Conservation (phyloP, 2,888 invertebrate species). For the Cabera pusaria region DNA sequence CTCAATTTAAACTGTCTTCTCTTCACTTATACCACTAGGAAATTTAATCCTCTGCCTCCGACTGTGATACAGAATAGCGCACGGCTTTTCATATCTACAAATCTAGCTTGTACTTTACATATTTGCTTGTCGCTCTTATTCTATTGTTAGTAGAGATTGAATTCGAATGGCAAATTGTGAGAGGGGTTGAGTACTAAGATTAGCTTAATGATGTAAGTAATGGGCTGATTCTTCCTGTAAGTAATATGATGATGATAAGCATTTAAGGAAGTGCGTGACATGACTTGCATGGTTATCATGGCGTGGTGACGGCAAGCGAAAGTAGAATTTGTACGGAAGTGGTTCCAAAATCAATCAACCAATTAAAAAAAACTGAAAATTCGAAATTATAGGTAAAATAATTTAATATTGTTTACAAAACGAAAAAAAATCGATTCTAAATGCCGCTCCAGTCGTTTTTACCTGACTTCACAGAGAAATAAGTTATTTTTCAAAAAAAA, state of each 20-base stretch:
- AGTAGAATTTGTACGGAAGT: too few species aligned
- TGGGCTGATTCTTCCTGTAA: slow-evolving; percentile 22
- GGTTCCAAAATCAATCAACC: too few species aligned
- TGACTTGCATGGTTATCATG: too few species aligned
- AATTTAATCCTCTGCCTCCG: slow-evolving; percentile 54
- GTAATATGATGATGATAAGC: slow-evolving; percentile 13
- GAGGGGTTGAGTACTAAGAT: slow-evolving; percentile 15
- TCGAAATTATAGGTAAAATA: too few species aligned
- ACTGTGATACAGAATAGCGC: slow-evolving; percentile 51
- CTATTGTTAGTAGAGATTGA: slow-evolving; percentile 28
- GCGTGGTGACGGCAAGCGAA: too few species aligned
- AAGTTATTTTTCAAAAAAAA: too few species aligned
- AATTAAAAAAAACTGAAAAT: too few species aligned
- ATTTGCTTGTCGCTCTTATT: slow-evolving; percentile 33
- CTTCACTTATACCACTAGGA: slow-evolving; percentile 40
- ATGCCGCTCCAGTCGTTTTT: too few species aligned
- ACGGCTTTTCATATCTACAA: slow-evolving; percentile 55
- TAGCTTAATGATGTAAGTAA: slow-evolving; percentile 28
- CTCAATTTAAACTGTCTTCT: slow-evolving; percentile 13
- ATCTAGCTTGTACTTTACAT: slow-evolving; percentile 28
- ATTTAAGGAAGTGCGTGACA: too few species aligned
- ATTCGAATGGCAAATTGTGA: slow-evolving; percentile 28
- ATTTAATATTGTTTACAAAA: too few species aligned
- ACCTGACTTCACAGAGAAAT: too few species aligned
- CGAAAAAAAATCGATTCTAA: too few species aligned